Conservation (phyloP, 2,888 invertebrate species). For the Temnothorax unifasciatus region DNA sequence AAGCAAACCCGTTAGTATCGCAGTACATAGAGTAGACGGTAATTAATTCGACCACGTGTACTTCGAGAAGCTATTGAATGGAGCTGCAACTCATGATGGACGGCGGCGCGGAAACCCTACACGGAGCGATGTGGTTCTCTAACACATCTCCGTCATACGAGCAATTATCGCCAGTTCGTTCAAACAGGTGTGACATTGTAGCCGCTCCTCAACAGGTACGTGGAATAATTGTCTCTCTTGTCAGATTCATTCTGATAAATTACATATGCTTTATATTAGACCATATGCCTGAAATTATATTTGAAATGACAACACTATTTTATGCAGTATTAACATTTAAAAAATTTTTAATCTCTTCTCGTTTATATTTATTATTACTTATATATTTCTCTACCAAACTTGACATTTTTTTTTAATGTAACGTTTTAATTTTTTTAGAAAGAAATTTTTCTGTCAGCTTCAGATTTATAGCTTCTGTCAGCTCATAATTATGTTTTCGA, state of each 20-base stretch:
- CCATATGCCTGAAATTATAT: not conserved
- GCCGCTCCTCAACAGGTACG: slow-evolving; percentile 82
- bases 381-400: not conserved
- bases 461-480: not conserved
- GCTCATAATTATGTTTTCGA: not conserved
- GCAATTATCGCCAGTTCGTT: slow-evolving; percentile 81
- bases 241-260: slow-evolving; percentile 7
- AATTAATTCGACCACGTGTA: slow-evolving; percentile 43
- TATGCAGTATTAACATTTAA: not conserved
- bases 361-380: not conserved
- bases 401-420: not conserved
- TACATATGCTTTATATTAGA: not conserved
- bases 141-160: slow-evolving; percentile 82
- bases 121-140: slow-evolving; percentile 82
- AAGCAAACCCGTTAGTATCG: slow-evolving; percentile 13
- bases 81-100: slow-evolving; percentile 84
- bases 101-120: slow-evolving; percentile 80
- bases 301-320: not conserved
- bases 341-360: not conserved
- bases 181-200: slow-evolving; percentile 79
- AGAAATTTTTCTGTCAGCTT: not conserved
- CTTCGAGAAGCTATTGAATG: slow-evolving; percentile 73
- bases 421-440: not conserved
- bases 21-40: slow-evolving; percentile 20
- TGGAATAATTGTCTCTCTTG: slow-evolving; percentile 31